These are phyloP conservation scores for Chydorus sphaericus DNA, from an alignment of 2,888 invertebrate genomes.

Conservation along the genomic window DNA sequence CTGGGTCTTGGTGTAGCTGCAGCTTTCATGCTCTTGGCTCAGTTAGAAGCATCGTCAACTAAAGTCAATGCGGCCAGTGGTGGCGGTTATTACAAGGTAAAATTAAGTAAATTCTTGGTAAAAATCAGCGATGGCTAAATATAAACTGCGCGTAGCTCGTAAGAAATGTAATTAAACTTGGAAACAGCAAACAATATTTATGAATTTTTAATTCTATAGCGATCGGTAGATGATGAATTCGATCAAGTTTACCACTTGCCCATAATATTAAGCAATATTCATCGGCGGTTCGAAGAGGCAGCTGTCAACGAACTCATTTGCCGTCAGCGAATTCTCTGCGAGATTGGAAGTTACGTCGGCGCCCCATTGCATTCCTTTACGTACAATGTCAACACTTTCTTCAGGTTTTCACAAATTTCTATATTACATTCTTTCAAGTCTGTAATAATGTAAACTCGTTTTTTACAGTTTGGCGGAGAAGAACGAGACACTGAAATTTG, in stretches of 20 bases:
- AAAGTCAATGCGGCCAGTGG: background rate
- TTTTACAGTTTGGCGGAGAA: conserved; percentile 5
- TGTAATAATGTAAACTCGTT: background rate
- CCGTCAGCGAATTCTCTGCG: conserved; percentile 11
- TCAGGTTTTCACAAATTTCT: conserved; percentile 3
- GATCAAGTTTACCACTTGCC: conserved; percentile 3
- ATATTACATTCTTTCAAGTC: background rate
- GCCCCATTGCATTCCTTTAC: conserved; percentile 5
- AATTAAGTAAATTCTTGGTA: background rate
- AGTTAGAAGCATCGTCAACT: background rate
- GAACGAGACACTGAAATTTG: background rate
- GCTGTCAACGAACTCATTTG: conserved; percentile 1
- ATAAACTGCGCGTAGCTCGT: too few relatives aligned
- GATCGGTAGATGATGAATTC: conserved; percentile 1
- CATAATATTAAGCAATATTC: conserved; percentile 7
- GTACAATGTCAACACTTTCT: conserved; percentile 7
- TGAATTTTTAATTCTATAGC: background rate
- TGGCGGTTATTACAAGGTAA: conserved; percentile 3
- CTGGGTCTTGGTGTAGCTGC: conserved; percentile 5
- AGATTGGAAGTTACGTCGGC: background rate
- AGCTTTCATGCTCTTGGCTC: background rate
- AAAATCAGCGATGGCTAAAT: background rate
- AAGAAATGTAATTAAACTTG: background rate
- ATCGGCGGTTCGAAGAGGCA: conserved; percentile 2
- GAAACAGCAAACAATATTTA: background rate